These are phyloP conservation scores for Drosophila micromelanica DNA, from an alignment of 1,140 invertebrate species.

Conservation along the genomic window DNA sequence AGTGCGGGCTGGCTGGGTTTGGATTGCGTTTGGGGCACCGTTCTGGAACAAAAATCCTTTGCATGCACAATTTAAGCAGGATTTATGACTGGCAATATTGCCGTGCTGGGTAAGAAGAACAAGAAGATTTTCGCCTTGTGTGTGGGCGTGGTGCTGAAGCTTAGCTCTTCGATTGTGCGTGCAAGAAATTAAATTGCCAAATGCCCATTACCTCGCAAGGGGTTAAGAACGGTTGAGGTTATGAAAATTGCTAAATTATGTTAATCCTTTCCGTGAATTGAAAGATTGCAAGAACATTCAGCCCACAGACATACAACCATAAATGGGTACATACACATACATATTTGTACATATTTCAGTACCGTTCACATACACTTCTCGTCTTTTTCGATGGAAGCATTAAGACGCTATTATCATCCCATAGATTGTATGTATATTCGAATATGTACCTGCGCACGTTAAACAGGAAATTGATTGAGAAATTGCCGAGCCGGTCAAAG, in stretches of 20 bases:
- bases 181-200: slow-evolving; percentile 81
- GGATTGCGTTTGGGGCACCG: slow-evolving; percentile 43
- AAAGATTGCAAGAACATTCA: slow-evolving; percentile 42
- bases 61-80: slow-evolving; percentile 83
- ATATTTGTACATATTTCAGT: background rate
- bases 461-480: slow-evolving; percentile 69
- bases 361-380: background rate
- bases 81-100: slow-evolving; percentile 83
- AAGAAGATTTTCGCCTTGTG: slow-evolving; percentile 39
- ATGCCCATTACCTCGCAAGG: slow-evolving; percentile 73
- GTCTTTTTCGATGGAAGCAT: slow-evolving; percentile 21
- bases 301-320: background rate
- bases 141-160: slow-evolving; percentile 34
- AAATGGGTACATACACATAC: slow-evolving; percentile 7
- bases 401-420: slow-evolving; percentile 50
- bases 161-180: slow-evolving; percentile 75
- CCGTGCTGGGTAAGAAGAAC: slow-evolving; percentile 31
- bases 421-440: background rate
- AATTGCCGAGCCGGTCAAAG: slow-evolving; percentile 71
- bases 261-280: slow-evolving; percentile 67
- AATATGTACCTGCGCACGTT: slow-evolving; percentile 6
- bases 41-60: slow-evolving; percentile 83
- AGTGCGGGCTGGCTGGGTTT: slow-evolving; percentile 11
- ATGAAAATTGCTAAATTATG: slow-evolving; percentile 78
- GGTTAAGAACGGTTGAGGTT: slow-evolving; percentile 69